Evolutionary conservation across 1,140 invertebrate genomes (phyloP).

Genomic region (Platyscapa corneri): DNA sequence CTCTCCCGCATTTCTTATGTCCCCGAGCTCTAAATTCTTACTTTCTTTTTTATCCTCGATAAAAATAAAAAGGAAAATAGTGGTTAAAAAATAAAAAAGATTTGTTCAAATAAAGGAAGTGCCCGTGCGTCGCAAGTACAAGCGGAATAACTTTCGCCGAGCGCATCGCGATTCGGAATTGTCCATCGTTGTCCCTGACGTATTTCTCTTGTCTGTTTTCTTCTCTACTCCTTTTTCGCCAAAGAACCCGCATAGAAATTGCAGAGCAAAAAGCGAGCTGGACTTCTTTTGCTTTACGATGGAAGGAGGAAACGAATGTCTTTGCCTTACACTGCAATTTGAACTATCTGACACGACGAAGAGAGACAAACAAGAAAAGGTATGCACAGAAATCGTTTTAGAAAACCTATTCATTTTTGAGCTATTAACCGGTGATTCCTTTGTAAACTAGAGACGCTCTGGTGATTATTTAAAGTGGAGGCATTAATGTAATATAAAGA

Average conservation of each 20-base stretch:
- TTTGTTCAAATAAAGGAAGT: conserved; percentile 34
- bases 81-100: too few relatives aligned
- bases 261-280: conserved; percentile 16
- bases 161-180: conserved; percentile 42
- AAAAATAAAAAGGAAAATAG: conserved; percentile 18
- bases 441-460: too few relatives aligned
- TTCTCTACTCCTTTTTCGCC: not conserved
- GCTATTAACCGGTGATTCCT: not conserved
- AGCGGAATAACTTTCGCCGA: conserved; percentile 50
- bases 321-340: conserved; percentile 11
- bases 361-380: too few relatives aligned
- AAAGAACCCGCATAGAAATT: conserved; percentile 52
- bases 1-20: conserved; percentile 42
- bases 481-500: too few relatives aligned
- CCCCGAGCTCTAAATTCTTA: not conserved
- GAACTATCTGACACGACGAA: conserved; percentile 3
- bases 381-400: not conserved
- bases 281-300: conserved; percentile 55
- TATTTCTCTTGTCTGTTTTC: conserved; percentile 25
- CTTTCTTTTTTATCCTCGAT: conserved; percentile 1
- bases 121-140: conserved; percentile 45
- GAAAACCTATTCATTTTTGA: not conserved
- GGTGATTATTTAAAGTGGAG: too few relatives aligned
- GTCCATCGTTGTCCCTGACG: conserved; percentile 19
- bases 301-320: not conserved